Evolutionary conservation across 2,797 vertebrate species (phyloP), one percentile per base, ranked within the genome.

Genomic region (Poeciliopsis presidionis): DNA sequence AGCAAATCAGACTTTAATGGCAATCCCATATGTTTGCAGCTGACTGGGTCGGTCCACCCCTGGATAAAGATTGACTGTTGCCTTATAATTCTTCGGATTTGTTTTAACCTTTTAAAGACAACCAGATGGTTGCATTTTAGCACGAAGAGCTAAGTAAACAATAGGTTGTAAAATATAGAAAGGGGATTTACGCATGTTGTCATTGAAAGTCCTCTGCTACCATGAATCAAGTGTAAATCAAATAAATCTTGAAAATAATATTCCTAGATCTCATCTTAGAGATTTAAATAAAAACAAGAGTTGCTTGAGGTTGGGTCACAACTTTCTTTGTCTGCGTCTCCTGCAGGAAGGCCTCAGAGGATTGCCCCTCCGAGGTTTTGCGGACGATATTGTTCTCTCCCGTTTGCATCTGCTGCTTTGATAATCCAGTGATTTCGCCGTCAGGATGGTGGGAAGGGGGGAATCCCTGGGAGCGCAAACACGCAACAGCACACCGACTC

Each of bases 1-100:
- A 95, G 95, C 95, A 95, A 95, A 96, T 96, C 96, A 94, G 93
- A 88, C 82, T 91, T 86, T 96, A 94, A 96, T 95, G 95, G 93
- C 93, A 94, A 95, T 96, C 92, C 96, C 96, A 96, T 94, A 94
- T 97, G 96, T 91, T 95, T 88, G 81, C 93, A 90, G 89, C 76
- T 92, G 93, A 95, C 85, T 92, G 75, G 92, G 87, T 92, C 90
- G 2, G 74, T 72, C 33, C 76, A 51, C 59, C 67, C 63, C 82
- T 49, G 61, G 93, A 86, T 39, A 83, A 76, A 82, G 84, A 78
- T 63, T 13, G 18, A 72, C 45, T 39, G 74, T 53, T 69, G 71
- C 47, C 28, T 63, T 59, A 78, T 87, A 73, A 79, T 67, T 83
- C 75, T 77, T 63, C 18, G 55, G 41, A 61, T 79, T 74, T 16